Base-by-base conservation (phyloP, 2,888 invertebrate species). In the Yponomeuta evonymella region DNA sequence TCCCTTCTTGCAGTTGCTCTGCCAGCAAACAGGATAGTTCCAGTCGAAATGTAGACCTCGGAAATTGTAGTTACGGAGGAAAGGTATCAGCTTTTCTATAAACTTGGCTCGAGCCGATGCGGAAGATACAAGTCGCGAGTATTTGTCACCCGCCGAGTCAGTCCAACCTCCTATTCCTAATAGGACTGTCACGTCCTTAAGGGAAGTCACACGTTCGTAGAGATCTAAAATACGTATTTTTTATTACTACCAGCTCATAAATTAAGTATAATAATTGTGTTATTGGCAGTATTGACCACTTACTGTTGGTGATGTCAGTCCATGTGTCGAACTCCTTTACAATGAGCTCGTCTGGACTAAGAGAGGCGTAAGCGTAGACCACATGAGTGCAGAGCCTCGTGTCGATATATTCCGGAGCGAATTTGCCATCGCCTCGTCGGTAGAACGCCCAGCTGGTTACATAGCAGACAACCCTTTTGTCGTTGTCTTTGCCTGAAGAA, bases 131-230 rank as follows among this genome's bases (percentile, higher is more conserved):
- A 98, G 84, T 15, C 95, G 93, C 0, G 97, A 97, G 80, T 97
- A 97, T 82, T 97, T 97, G 79, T 97, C 96, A 0, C 97, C 97
- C 0, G 95, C 94, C 0, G 97, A 98, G 84, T 98, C 98, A 0
- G 97, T 97, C 98, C 98, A 98, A 1, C 98, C 98, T n/a, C 98
- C 98, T 71, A 98, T 84, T 1, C 97, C 97, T 48, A 98, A 87
- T 8, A 97, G 84, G 0, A 97, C 95, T 75, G 94, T 93, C 0
- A 94, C 90, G 68, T 94, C 95, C 72, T 93, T 92, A 23, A 96
- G 87, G 0, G 95, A 94, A 0, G 96, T 95, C 2, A 96, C 94
- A 74, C 98, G 93, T 76, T 95, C 94, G 81, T 97, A 98, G 70
- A 97, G 93, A 84, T 95, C 97, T 96, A 84, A n/a, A 79, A 79